These are phyloP conservation scores for Dicyrtomina minuta DNA, from an alignment of 2,888 invertebrate species.

Conservation along the genomic window DNA sequence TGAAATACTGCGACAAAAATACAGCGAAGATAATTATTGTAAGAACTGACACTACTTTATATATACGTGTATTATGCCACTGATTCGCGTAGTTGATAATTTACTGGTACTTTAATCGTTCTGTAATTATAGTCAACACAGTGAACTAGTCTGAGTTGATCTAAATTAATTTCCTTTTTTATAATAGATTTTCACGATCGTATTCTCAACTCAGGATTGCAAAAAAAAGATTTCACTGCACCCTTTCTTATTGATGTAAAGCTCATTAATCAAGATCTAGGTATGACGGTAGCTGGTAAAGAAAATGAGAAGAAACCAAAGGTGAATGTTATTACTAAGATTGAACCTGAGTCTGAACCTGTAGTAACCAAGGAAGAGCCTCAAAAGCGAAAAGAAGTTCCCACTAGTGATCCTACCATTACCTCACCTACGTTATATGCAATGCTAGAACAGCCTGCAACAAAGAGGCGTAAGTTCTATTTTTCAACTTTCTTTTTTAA, in stretches of 20 bases:
- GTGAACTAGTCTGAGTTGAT: not conserved
- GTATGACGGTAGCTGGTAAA: not conserved
- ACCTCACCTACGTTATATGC: constrained; percentile 18
- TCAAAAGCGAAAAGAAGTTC: constrained; percentile 4
- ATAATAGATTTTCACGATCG: constrained; percentile 26
- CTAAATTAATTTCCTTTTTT: not conserved
- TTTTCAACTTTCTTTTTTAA: not conserved
- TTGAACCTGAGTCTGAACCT: not conserved
- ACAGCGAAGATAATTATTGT: constrained; percentile 24
- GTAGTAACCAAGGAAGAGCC: not conserved
- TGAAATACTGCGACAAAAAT: constrained; percentile 19
- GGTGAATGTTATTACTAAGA: not conserved
- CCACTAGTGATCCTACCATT: not conserved
- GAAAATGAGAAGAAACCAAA: not conserved
- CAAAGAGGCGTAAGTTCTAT: constrained; percentile 15
- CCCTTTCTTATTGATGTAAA: constrained; percentile 31
- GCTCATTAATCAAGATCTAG: constrained; percentile 20
- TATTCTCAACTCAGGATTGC: constrained; percentile 24
- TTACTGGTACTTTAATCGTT: not conserved
- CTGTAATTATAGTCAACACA: not conserved
- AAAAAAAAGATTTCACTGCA: constrained; percentile 29
- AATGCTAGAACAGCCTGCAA: constrained; percentile 15
- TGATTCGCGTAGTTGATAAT: not conserved
- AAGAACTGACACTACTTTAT: constrained; percentile 4
- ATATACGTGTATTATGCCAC: not conserved